Conservation (phyloP, 2,797 vertebrate genomes). For the Sternotherus odoratus region DNA sequence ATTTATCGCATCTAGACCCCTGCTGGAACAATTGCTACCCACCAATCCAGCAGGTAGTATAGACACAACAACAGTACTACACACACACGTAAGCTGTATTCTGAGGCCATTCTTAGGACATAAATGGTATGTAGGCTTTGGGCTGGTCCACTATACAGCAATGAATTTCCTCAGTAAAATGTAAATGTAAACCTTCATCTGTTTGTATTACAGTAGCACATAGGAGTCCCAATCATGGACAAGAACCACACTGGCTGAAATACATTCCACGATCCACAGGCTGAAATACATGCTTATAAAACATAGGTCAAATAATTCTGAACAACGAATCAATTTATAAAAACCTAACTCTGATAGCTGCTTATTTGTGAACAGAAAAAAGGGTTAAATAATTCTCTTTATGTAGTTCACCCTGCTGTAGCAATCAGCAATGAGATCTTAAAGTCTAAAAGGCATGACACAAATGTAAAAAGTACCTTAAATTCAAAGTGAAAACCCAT, state of each 20-base stretch:
- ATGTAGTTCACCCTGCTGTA: neutral
- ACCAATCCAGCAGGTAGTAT: too few species aligned
- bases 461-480: neutral
- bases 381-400: neutral
- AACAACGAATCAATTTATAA: neutral
- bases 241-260: neutral
- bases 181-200: neutral
- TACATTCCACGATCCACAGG: neutral
- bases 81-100: neutral
- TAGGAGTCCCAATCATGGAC: neutral
- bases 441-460: neutral
- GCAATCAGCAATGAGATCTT: conserved; percentile 1
- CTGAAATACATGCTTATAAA: neutral
- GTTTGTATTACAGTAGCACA: neutral
- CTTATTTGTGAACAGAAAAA: neutral
- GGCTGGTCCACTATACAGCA: neutral
- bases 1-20: too few species aligned
- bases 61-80: neutral
- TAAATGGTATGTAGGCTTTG: neutral
- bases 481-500: conserved; percentile 38
- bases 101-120: neutral
- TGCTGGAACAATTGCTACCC: too few species aligned
- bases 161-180: neutral
- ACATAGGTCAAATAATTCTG: neutral
- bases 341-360: neutral